phyloP scores from a whole-genome alignment of 2,113 vertebrate species.

The Progne subis region DNA sequence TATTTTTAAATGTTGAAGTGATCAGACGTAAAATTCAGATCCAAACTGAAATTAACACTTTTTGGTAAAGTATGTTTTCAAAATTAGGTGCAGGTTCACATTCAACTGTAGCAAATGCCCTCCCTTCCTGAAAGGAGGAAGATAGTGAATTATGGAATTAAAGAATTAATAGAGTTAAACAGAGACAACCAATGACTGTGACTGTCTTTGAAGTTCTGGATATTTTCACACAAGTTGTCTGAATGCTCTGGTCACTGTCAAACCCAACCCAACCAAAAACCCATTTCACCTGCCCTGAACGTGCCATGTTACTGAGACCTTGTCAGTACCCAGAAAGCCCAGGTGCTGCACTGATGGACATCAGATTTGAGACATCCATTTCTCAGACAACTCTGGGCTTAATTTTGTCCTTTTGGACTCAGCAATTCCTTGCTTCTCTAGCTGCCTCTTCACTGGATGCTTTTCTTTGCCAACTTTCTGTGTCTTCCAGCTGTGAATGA shows the following conservation, averaged over 20 bases:
- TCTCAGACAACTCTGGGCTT: neutral
- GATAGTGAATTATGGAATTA: neutral
- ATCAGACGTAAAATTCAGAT: neutral
- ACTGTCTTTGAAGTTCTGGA: neutral
- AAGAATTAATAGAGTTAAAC: neutral
- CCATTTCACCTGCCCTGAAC: neutral
- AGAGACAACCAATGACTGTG: neutral
- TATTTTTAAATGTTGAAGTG: neutral
- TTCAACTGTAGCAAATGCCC: neutral
- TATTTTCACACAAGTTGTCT: neutral
- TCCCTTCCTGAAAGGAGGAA: neutral
- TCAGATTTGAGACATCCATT: neutral
- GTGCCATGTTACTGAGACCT: neutral
- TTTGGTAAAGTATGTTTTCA: neutral
- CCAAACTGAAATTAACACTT: neutral
- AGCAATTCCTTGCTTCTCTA: neutral
- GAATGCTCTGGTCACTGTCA: neutral
- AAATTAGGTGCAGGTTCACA: neutral
- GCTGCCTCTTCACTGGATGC: fast-evolving
- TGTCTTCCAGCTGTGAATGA: neutral
- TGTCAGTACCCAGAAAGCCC: neutral
- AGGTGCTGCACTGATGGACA: neutral
- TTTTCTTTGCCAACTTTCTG: neutral
- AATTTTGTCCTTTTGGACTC: neutral
- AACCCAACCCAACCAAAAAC: neutral